Evolutionary conservation across 2,888 invertebrate genomes (phyloP).

Genomic region (Lamellibrachia satsuma): DNA sequence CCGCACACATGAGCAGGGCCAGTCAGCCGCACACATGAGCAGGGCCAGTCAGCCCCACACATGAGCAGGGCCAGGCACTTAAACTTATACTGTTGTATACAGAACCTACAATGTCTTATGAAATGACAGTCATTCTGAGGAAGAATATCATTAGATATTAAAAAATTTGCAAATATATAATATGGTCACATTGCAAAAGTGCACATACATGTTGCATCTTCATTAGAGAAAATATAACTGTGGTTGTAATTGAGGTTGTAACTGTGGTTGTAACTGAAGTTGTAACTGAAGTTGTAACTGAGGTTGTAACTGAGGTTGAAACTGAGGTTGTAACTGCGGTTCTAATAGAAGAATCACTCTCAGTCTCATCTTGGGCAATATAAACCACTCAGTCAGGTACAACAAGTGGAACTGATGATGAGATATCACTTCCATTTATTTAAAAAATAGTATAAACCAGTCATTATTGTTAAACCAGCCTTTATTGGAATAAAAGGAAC

Average conservation of each 20-base stretch:
- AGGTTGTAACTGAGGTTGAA: too few relatives aligned
- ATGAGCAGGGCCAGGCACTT: too few relatives aligned
- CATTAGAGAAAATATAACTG: not conserved
- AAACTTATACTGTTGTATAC: too few relatives aligned
- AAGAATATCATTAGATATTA: not conserved
- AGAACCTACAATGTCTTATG: not conserved
- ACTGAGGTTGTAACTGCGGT: too few relatives aligned
- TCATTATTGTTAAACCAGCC: too few relatives aligned
- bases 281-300: too few relatives aligned
- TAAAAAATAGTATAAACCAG: not conserved
- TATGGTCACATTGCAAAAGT: not conserved
- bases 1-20: too few relatives aligned
- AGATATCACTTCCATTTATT: not conserved
- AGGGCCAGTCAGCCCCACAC: too few relatives aligned
- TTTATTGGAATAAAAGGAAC: not conserved
- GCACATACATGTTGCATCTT: not conserved
- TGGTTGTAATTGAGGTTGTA: too few relatives aligned
- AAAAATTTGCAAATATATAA: not conserved
- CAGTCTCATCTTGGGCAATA: not conserved
- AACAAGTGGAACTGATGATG: not conserved
- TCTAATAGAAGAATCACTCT: not conserved
- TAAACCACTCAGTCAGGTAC: not conserved
- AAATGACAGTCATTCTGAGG: not conserved
- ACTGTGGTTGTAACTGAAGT: too few relatives aligned
- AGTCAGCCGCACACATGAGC: too few relatives aligned